phyloP scores from a whole-genome alignment of 2,797 vertebrate species.

The Phoxinus dragarum region DNA sequence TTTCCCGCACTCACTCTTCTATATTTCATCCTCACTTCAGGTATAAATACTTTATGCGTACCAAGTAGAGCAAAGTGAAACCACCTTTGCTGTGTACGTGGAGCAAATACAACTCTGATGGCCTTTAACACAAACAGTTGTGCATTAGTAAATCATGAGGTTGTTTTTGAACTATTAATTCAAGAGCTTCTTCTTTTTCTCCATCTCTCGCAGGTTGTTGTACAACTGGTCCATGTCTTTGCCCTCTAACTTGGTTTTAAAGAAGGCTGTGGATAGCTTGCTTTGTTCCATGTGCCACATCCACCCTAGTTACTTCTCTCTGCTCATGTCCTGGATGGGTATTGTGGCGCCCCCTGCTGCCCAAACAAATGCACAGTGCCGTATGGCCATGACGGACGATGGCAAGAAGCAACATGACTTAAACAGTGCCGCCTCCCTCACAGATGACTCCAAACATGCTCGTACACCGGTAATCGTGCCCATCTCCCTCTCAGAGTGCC shows the following conservation, averaged over 20 bases:
- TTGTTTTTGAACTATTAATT: background rate
- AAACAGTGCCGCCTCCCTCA: slow-evolving; percentile 76
- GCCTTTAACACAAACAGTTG: background rate
- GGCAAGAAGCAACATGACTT: slow-evolving; percentile 95
- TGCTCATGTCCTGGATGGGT: slow-evolving; percentile 99
- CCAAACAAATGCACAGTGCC: slow-evolving; percentile 81
- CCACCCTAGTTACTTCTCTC: slow-evolving; percentile 96
- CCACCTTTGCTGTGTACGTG: background rate
- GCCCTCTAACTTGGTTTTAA: slow-evolving; percentile 94
- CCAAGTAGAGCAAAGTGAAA: slow-evolving; percentile 13
- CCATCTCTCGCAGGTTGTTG: slow-evolving; percentile 80
- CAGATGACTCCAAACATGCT: slow-evolving; percentile 96
- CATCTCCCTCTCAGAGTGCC: slow-evolving; percentile 88
- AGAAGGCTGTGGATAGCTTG: slow-evolving; percentile 98
- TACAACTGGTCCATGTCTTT: slow-evolving; percentile 99
- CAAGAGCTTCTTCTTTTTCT: background rate
- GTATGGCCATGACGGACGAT: slow-evolving; percentile 95
- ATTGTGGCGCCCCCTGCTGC: slow-evolving; percentile 85
- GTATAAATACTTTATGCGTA: slow-evolving; percentile 43
- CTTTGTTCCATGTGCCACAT: slow-evolving; percentile 98
- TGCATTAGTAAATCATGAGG: slow-evolving; percentile 11
- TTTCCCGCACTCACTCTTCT: background rate
- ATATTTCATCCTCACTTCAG: slow-evolving; percentile 24
- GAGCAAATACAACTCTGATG: background rate
- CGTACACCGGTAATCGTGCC: slow-evolving; percentile 87